Evolutionary conservation across 2,113 vertebrate species (phyloP), one percentile per base, ranked within the genome.

Genomic region (Pelobates fuscus): DNA sequence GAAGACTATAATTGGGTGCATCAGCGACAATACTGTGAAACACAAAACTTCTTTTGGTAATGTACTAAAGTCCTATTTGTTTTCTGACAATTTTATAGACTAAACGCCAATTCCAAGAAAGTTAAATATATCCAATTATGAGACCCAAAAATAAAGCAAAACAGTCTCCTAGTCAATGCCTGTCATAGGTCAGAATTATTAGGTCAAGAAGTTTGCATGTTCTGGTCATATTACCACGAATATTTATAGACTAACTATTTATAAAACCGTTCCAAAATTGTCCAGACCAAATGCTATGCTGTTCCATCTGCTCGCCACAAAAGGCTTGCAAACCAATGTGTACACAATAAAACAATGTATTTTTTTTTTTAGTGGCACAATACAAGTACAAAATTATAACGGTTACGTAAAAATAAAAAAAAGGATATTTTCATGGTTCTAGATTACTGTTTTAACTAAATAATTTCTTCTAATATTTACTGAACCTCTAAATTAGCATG

Each of bases 201-300:
- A 49, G 72, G 63, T 52, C 25, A 49, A 18, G 41, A 67, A 67
- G 72, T 76, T 67, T 23, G 30, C 63, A 49, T 32, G 72, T 76
- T 76, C 37, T 68, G 73, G 65, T 61, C 73, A 61, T n/a, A 61
- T 68, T 68, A 77, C 73, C 8, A 12, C 1, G 65, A 77, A 68
- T 68, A 77, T 77, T 68, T 77, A 61, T 77, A 77, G 41, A 17
- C 55, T 37, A 20, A 14, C 73, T 68, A 68, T 68, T 77, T 68
- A 77, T 77, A 77, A 49, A 52, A 15, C 18, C 60, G 12, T 27
- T 67, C 73, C 66, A 60, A 68, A 76, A 59, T 58, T 44, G 63
- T 59, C 54, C 32, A 29, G 52, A 44, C 62, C 27, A 75, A 67
- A 59, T 18, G 23, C 46, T 41, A 32, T 25, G 46, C 46, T 18